phyloP scores from a whole-genome alignment of 2,888 invertebrate genomes.

The Heliconius cydno region DNA sequence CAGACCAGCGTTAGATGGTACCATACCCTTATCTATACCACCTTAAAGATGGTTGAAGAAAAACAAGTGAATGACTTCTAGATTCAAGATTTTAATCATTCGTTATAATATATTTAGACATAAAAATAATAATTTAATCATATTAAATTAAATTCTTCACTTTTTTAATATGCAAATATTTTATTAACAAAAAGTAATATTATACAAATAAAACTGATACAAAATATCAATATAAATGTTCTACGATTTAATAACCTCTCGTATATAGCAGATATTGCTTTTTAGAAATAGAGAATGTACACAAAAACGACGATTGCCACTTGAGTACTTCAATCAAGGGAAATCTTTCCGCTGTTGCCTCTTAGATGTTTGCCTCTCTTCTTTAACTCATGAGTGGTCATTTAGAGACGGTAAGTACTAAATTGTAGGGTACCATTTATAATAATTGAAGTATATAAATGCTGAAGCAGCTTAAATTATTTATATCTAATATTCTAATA shows the following conservation, averaged over 20 bases:
- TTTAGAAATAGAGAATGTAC: constrained; percentile 27
- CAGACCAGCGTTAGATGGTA: too few relatives aligned
- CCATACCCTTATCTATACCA: too few relatives aligned
- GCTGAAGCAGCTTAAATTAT: neutral
- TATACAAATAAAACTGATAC: neutral
- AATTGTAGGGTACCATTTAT: neutral
- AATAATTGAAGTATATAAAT: constrained; percentile 1
- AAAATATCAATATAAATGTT: neutral
- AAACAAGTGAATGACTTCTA: too few relatives aligned
- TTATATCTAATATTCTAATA: too few relatives aligned
- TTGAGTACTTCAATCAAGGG: constrained; percentile 35
- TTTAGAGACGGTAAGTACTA: constrained; percentile 16
- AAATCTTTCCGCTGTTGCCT: constrained; percentile 36
- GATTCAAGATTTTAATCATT: too few relatives aligned
- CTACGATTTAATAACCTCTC: constrained; percentile 10
- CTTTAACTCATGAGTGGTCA: constrained; percentile 34
- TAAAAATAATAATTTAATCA: too few relatives aligned
- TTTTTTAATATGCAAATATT: neutral
- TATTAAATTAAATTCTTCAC: neutral
- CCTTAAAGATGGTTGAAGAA: too few relatives aligned
- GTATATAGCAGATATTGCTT: constrained; percentile 18
- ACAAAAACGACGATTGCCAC: constrained; percentile 27
- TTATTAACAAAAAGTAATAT: neutral
- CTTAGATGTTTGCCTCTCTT: constrained; percentile 37
- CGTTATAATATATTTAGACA: too few relatives aligned